phyloP scores from a whole-genome alignment of 2,888 invertebrate species.

The Cephus sareptanus region DNA sequence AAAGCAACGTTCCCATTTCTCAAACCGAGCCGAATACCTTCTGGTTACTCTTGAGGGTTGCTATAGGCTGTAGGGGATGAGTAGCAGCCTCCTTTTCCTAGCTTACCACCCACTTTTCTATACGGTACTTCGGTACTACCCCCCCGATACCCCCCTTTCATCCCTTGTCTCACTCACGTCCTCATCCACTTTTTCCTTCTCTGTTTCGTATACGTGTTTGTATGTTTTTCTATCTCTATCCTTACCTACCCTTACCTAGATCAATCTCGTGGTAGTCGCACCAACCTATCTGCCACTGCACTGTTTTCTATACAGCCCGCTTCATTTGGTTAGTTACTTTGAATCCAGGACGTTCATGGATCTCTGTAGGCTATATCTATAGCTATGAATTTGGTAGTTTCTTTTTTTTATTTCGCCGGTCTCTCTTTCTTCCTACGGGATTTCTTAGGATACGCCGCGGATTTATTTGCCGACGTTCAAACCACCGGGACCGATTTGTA shows the following conservation, averaged over 20 bases:
- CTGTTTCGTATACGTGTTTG: not conserved
- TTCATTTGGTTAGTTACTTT: not conserved
- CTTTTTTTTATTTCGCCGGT: not conserved
- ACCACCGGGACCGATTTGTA: not conserved
- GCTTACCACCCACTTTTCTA: slow-evolving; percentile 21
- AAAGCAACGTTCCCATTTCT: not conserved
- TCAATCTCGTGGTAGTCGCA: not conserved
- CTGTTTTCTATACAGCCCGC: not conserved
- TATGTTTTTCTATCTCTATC: not conserved
- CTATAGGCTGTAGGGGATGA: not conserved
- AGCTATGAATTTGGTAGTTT: not conserved
- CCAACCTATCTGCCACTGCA: not conserved
- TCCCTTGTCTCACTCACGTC: slow-evolving; percentile 49
- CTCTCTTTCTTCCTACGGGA: not conserved
- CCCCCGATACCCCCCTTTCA: slow-evolving; percentile 23
- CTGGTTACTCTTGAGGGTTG: not conserved
- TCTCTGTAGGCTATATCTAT: not conserved
- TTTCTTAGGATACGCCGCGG: not conserved
- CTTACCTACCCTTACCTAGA: not conserved
- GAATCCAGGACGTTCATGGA: not conserved
- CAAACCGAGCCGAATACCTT: not conserved
- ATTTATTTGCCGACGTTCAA: not conserved
- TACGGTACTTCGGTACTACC: not conserved
- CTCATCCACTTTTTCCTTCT: slow-evolving; percentile 10
- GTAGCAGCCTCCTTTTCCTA: slow-evolving; percentile 21